These are phyloP conservation scores for Trichomalopsis sarcophagae DNA, from an alignment of 1,140 invertebrate species.

Conservation along the genomic window DNA sequence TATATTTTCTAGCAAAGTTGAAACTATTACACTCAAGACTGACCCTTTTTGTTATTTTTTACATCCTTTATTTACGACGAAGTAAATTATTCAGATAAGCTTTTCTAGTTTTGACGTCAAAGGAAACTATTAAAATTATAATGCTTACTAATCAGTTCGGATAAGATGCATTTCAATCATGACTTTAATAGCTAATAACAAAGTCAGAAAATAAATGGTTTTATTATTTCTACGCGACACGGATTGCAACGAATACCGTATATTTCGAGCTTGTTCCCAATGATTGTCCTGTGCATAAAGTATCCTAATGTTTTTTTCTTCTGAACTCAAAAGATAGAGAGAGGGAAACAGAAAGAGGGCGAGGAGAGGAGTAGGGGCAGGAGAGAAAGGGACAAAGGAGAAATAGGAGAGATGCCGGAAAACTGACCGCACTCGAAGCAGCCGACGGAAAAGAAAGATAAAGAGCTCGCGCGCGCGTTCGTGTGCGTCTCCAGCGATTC, in stretches of 20 bases:
- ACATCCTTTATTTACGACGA: too few species aligned
- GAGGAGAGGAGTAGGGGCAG: neutral
- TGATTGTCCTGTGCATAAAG: constrained; percentile 13
- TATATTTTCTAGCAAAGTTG: neutral
- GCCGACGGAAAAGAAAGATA: constrained; percentile 54
- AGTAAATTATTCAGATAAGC: too few species aligned
- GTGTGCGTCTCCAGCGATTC: constrained; percentile 48
- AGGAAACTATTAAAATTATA: too few species aligned
- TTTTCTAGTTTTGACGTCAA: too few species aligned
- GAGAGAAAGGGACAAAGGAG: neutral
- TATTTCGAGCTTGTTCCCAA: neutral
- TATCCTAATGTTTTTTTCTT: constrained; percentile 24
- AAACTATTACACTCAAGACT: neutral
- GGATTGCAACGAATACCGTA: neutral
- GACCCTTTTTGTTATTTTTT: neutral
- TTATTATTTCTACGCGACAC: neutral
- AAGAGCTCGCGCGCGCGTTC: constrained; percentile 55
- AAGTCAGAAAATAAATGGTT: too few species aligned
- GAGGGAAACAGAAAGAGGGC: neutral
- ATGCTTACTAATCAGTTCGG: too few species aligned
- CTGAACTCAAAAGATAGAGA: constrained; percentile 19
- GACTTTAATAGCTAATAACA: too few species aligned
- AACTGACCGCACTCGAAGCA: constrained; percentile 47
- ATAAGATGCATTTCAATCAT: too few species aligned
- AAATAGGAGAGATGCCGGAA: neutral